A percentile compares a stretch with the other conserved stretches of the same genome.
Evolutionary conservation across 1,140 invertebrate species (phyloP).

Genomic region (Apis cerana): DNA sequence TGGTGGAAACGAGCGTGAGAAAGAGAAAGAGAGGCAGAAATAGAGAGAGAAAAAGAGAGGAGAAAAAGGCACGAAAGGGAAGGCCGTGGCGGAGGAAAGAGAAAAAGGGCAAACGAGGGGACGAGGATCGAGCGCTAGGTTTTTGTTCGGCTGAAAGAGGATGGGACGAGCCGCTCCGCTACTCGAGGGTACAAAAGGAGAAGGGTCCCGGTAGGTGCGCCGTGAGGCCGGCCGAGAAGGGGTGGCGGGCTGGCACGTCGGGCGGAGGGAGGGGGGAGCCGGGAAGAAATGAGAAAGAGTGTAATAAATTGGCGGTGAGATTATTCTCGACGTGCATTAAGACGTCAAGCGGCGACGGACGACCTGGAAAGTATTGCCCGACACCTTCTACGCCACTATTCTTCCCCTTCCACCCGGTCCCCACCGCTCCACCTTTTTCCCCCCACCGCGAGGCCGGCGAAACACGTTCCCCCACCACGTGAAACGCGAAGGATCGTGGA

Average conservation of each 20-base stretch:
- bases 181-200: slow-evolving; percentile 58
- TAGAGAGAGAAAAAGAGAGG: not conserved
- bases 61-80: not conserved
- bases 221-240: slow-evolving; percentile 35
- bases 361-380: slow-evolving; percentile 81
- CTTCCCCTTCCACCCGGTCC: slow-evolving; percentile 28
- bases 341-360: slow-evolving; percentile 81
- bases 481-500: not conserved
- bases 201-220: slow-evolving; percentile 64
- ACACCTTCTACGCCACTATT: slow-evolving; percentile 75
- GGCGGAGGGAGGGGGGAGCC: slow-evolving; percentile 57
- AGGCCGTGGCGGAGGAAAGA: slow-evolving; percentile 9
- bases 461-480: slow-evolving; percentile 36
- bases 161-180: slow-evolving; percentile 52
- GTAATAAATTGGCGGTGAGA: slow-evolving; percentile 82
- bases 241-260: slow-evolving; percentile 51
- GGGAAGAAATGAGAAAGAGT: slow-evolving; percentile 81
- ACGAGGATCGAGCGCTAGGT: not conserved
- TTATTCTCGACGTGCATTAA: slow-evolving; percentile 82
- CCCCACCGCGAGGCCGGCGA: slow-evolving; percentile 12
- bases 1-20: not conserved
- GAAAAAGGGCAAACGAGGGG: slow-evolving; percentile 28
- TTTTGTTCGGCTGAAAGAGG: slow-evolving; percentile 7
- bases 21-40: not conserved
- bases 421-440: slow-evolving; percentile 47